Conservation (phyloP, 2,888 invertebrate species). For the Yponomeuta sedellus region DNA sequence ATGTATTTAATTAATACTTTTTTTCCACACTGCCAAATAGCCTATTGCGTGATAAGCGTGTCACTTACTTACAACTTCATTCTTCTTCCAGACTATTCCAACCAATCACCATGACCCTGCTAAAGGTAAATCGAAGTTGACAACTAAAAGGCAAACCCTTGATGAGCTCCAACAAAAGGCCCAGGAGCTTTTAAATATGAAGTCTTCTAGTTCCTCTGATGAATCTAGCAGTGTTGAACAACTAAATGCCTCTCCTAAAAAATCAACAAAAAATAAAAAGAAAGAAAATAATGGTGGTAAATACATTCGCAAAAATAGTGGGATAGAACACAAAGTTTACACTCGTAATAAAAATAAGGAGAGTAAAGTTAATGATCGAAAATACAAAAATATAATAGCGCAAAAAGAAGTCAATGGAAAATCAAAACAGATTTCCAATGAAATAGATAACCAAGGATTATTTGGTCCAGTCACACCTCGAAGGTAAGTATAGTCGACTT, state of each 20-base stretch:
- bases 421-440: neutral
- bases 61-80: neutral
- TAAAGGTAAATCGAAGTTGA: slow-evolving; percentile 28
- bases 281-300: neutral
- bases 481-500: slow-evolving; percentile 26
- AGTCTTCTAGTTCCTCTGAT: slow-evolving; percentile 51
- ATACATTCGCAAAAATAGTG: neutral
- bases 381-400: neutral
- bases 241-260: neutral
- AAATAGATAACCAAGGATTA: slow-evolving; percentile 18
- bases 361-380: neutral
- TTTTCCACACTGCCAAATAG: too few relatives aligned
- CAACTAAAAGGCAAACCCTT: slow-evolving; percentile 41
- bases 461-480: slow-evolving; percentile 25
- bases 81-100: neutral
- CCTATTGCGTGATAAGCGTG: too few relatives aligned
- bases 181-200: slow-evolving; percentile 54
- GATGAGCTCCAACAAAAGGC: slow-evolving; percentile 62
- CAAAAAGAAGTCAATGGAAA: neutral
- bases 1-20: too few relatives aligned
- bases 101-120: slow-evolving; percentile 20
- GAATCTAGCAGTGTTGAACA: slow-evolving; percentile 32
- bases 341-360: neutral
- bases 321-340: neutral
- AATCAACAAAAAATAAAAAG: neutral